A percentile compares a stretch with the other conserved stretches of the same genome.
Evolutionary conservation across 2,888 invertebrate species (phyloP).

Genomic region (Timandra comae): DNA sequence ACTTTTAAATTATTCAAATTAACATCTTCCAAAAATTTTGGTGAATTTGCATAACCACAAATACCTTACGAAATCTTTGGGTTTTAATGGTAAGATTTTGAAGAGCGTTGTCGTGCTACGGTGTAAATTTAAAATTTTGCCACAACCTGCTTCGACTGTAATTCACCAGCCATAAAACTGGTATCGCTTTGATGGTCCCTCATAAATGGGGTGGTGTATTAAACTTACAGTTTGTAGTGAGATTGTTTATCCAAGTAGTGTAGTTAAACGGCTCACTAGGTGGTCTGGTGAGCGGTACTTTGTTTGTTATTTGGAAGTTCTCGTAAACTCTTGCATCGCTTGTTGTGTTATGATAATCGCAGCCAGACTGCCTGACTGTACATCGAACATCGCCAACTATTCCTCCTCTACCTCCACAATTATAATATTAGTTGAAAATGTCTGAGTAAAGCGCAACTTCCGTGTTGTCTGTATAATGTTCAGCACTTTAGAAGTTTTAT

Average conservation of each 20-base stretch:
- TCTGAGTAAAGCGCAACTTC: too few species aligned
- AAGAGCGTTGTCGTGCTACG: not conserved
- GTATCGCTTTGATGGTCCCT: constrained; percentile 10
- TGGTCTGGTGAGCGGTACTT: constrained; percentile 7
- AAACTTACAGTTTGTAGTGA: not conserved
- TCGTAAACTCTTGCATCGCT: constrained; percentile 12
- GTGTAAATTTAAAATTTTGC: constrained; percentile 8
- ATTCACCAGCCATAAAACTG: constrained; percentile 9
- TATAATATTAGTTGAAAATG: too few species aligned
- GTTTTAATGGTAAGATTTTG: constrained; percentile 2
- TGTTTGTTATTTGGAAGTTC: constrained; percentile 24
- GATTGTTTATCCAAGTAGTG: constrained; percentile 6
- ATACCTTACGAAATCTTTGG: constrained; percentile 8
- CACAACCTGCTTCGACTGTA: constrained; percentile 5
- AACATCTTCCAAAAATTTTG: constrained; percentile 9
- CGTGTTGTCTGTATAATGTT: too few species aligned
- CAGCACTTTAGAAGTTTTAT: too few species aligned
- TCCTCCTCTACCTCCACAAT: too few species aligned
- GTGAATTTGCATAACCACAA: constrained; percentile 12
- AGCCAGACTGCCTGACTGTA: constrained; percentile 19
- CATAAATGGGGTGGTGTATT: constrained; percentile 1
- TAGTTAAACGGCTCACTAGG: constrained; percentile 7
- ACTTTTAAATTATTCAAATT: constrained; percentile 12
- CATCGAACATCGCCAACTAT: not conserved
- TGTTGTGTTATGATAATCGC: constrained; percentile 24